phyloP scores from a whole-genome alignment of 2,113 vertebrate genomes.

The Pangasianodon gigas region DNA sequence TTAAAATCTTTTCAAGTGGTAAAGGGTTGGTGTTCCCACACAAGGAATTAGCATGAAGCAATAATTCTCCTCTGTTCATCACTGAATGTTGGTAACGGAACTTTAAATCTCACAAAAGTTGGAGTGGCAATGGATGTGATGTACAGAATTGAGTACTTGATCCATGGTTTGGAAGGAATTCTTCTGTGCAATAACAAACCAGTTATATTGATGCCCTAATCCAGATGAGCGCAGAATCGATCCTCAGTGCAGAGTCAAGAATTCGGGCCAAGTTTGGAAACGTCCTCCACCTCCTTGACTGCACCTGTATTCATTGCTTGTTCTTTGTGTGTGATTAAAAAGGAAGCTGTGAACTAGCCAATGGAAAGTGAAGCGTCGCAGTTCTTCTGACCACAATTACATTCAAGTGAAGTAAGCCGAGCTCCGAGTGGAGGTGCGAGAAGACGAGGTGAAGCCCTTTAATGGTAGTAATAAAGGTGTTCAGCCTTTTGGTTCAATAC shows the following conservation, averaged over 20 bases:
- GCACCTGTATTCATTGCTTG: background rate
- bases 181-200: background rate
- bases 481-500: conserved; percentile 45
- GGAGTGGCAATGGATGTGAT: background rate
- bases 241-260: background rate
- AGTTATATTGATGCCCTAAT: background rate
- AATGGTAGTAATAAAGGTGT: conserved; percentile 42
- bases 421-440: conserved; percentile 32
- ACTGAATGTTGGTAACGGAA: background rate
- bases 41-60: background rate
- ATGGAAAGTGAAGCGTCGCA: background rate
- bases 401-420: conserved; percentile 19
- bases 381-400: conserved; percentile 20
- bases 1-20: background rate
- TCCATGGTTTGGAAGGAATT: background rate
- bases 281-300: background rate
- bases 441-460: conserved; percentile 35
- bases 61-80: background rate
- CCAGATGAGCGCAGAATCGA: background rate
- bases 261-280: background rate
- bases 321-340: conserved; percentile 5
- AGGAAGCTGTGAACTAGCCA: background rate
- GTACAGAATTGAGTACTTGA: background rate
- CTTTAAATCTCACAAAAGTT: background rate
- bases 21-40: background rate